These are phyloP conservation scores for Thyatira batis DNA, from an alignment of 2,888 invertebrate genomes.

Conservation along the genomic window DNA sequence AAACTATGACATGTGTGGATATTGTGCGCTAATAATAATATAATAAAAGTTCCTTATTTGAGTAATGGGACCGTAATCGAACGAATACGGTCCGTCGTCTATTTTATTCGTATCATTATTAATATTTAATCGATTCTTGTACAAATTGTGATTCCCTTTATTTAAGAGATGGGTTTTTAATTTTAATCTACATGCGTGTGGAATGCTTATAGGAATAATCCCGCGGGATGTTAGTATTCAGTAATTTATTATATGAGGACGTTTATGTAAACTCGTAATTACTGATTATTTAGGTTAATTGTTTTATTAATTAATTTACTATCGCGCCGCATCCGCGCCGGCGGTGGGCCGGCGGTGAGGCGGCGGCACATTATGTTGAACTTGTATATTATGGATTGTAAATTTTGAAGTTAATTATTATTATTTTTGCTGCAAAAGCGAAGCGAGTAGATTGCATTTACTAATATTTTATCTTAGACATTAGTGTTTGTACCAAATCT, in stretches of 20 bases:
- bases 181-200: slow-evolving; percentile 8
- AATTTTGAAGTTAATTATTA: slow-evolving; percentile 60
- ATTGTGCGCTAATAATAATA: slow-evolving; percentile 30
- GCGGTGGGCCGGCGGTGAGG: slow-evolving; percentile 23
- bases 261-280: slow-evolving; percentile 31
- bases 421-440: slow-evolving; percentile 48
- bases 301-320: slow-evolving; percentile 30
- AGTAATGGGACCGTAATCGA: slow-evolving; percentile 14
- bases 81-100: slow-evolving; percentile 23
- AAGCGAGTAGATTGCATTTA: slow-evolving; percentile 78
- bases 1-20: slow-evolving; percentile 73
- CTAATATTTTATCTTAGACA: slow-evolving; percentile 77
- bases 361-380: slow-evolving; percentile 30
- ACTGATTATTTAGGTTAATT: slow-evolving; percentile 33
- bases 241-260: slow-evolving; percentile 41
- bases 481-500: slow-evolving; percentile 78
- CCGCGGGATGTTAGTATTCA: slow-evolving; percentile 24
- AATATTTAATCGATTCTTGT: slow-evolving; percentile 30
- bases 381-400: slow-evolving; percentile 70
- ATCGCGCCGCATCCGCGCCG: slow-evolving; percentile 24
- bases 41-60: slow-evolving; percentile 33
- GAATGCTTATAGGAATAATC: neutral
- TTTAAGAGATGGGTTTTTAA: slow-evolving; percentile 27
- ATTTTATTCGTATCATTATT: slow-evolving; percentile 17
- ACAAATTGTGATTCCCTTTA: slow-evolving; percentile 34